Base-by-base conservation (phyloP, 2,113 vertebrate genomes). In the Rhabdornis inornatus region DNA sequence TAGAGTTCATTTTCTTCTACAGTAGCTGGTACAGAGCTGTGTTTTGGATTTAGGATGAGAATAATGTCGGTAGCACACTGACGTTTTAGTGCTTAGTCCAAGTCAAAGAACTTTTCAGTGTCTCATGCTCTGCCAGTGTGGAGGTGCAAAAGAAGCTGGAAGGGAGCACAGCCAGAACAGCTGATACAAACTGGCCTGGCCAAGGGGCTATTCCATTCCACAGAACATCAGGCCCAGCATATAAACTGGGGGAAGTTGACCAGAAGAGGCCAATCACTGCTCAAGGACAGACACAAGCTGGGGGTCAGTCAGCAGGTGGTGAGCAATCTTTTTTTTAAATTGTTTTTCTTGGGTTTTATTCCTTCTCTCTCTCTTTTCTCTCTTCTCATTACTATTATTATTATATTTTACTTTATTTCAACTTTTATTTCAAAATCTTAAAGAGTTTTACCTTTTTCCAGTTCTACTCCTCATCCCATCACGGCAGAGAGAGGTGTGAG, bases 401-500 rank as follows among this genome's bases (percentile, higher is more conserved):
- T 18, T 47, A 18, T 31, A 55, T 23, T 55, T 40, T 42, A 55
- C 17, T 55, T 76, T 42, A 47, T 76, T 69, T 69, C 47, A 35
- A 31, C 4, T 49, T 61, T 35, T 63, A 61, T 45, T 76, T 66
- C 37, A 76, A 23, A 68, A 33, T 70, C n/a, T 55, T 31, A 49
- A 49, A 14, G 21, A 17, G 22, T 49, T 83, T 69, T 56, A 83
- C 11, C 22, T 35, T 49, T 63, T 42, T 76, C 22, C 40, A 69
- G 1, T 42, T 55, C 35, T 69, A 20, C 8, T 61, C 40, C 37
- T 42, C 31, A 77, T 37, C 35, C 22, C 15, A 56, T 27, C 35
- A 69, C 0, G 0, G 15, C 12, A 77, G 35, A 56, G 35, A 69
- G 24, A 10, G 8, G 15, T 49, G 12, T 10, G 27, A 61, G 20